Percentiles rank a stretch among this genome's conserved stretches.
Evolutionary conservation across 1,140 invertebrate genomes (phyloP).

Genomic region (Sinella curviseta): DNA sequence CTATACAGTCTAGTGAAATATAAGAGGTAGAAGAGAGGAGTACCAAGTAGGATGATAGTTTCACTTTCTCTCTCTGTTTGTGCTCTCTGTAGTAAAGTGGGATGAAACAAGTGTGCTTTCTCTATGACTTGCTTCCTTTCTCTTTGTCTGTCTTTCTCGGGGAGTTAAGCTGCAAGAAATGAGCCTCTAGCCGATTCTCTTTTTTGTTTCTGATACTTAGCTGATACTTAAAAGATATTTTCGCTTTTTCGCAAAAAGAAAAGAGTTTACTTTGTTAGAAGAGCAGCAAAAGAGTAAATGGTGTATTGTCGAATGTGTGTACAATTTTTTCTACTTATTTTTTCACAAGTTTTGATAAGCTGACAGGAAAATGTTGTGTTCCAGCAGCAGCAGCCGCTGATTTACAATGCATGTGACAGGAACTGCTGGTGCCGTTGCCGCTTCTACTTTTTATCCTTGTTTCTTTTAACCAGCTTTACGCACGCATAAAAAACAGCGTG

Average conservation of each 20-base stretch:
- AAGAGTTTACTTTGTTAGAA: neutral
- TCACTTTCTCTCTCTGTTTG: too few relatives aligned
- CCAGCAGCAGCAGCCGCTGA: neutral
- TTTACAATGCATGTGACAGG: neutral
- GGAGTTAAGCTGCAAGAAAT: neutral
- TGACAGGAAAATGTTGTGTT: neutral
- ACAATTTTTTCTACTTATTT: too few relatives aligned
- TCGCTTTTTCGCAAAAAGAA: neutral
- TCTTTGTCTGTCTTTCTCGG: too few relatives aligned
- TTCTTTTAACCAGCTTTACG: neutral
- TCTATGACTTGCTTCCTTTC: neutral
- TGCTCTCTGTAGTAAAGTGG: too few relatives aligned
- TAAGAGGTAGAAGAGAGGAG: too few relatives aligned
- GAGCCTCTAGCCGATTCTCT: neutral
- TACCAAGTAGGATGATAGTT: too few relatives aligned
- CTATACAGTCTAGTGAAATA: too few relatives aligned
- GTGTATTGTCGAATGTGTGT: too few relatives aligned
- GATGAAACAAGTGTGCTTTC: neutral
- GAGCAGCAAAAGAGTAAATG: too few relatives aligned
- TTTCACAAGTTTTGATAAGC: neutral
- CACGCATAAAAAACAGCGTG: neutral
- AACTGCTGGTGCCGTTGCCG: too few relatives aligned
- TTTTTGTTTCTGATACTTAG: neutral
- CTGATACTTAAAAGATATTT: neutral
- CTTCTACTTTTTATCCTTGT: too few relatives aligned